Base-by-base conservation (phyloP, 2,888 invertebrate genomes). In the Synergus japonicus region DNA sequence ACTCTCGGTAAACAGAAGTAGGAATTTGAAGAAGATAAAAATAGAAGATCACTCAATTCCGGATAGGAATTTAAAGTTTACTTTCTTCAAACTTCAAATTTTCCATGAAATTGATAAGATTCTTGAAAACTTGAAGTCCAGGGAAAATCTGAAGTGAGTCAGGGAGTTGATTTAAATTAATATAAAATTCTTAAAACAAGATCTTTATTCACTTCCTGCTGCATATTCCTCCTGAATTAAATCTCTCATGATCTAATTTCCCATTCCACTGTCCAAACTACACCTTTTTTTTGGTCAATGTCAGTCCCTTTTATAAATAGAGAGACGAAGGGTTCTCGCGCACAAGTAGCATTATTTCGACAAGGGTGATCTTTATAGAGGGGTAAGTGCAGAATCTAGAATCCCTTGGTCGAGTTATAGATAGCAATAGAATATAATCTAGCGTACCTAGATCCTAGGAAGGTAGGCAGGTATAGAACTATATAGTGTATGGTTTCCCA, bases 401-500 rank as follows among this genome's bases (percentile, higher is more conserved):
- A 8, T 12, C 60, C 60, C 29, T 29, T 60, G 60, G 60, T 29
- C 60, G 60, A 60, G 60, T 60, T 60, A 60, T 60, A 60, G 60
- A 60, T 60, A 60, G 60, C 60, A 60, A 60, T 60, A 60, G 60
- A 60, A 60, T 12, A 60, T 60, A 60, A 60, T 60, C 60, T 29
- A 60, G 60, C 60, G 22, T 60, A 60, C 60, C 60, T 60, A 60
- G 60, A 60, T 60, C 22, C 12, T 60, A 60, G 60, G 22, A 22
- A 60, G 60, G 60, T 43, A 41, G 65, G 80, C 78, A 81, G 77
- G 83, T 80, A 78, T 78, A 63, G 29, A 43, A 76, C 76, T 63
- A 29, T 29, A 29, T 29, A 79, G 78, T 81, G 73, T 82, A 82
- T 85, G 88, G 87, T 88, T 91, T 91, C 90, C 89, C 91, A 90